phyloP scores from a whole-genome alignment of 2,797 vertebrate genomes.

The Protonibea diacanthus region DNA sequence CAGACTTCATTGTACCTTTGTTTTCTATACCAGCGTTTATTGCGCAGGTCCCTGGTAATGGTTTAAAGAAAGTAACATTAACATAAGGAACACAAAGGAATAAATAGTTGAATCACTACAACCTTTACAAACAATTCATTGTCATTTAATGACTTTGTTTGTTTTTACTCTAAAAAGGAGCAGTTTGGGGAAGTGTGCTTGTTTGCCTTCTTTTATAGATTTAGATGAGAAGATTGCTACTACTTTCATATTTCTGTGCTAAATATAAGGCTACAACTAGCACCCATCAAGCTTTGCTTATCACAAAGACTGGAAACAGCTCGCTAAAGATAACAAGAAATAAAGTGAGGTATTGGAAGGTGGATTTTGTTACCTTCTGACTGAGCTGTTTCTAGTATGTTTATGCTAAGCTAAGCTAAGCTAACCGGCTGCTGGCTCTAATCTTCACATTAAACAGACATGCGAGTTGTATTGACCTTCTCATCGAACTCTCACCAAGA shows the following conservation, averaged over 20 bases:
- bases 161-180: slow-evolving; percentile 1
- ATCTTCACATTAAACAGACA: not conserved
- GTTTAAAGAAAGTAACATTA: slow-evolving; percentile 2
- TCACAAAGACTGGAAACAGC: not conserved
- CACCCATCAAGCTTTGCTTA: not conserved
- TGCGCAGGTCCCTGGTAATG: not conserved
- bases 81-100: slow-evolving; percentile 21
- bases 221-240: not conserved
- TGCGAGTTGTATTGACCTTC: not conserved
- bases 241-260: not conserved
- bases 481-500: not conserved
- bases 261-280: not conserved
- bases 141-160: not conserved
- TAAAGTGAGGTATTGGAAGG: not conserved
- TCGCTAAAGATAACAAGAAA: not conserved
- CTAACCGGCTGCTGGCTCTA: not conserved
- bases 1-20: not conserved
- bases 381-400: not conserved
- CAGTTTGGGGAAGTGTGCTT: not conserved
- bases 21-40: slow-evolving; percentile 13
- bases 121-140: not conserved
- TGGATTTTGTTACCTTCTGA: slow-evolving; percentile 8
- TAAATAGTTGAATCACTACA: slow-evolving; percentile 11
- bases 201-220: too few relatives aligned
- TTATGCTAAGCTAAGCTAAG: slow-evolving; percentile 11